Percentiles rank a stretch among this genome's conserved stretches.
phyloP scores from a whole-genome alignment of 2,113 vertebrate genomes.

The Tupaia chinensis region DNA sequence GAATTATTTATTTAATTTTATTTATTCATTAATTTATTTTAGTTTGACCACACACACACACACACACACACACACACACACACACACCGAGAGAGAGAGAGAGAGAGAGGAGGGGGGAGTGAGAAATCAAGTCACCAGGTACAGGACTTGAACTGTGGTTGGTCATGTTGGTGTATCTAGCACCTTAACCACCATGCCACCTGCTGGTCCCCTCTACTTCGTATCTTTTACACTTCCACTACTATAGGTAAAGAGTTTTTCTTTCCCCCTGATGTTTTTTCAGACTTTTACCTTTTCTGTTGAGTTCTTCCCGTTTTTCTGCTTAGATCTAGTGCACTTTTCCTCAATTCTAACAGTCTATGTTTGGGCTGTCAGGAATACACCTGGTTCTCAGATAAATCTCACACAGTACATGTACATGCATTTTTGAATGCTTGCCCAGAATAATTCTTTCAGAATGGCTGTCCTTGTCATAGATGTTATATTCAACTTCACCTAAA shows the following conservation, averaged over 20 bases:
- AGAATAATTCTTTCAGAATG: background rate
- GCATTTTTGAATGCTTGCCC: background rate
- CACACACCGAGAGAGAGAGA: too few relatives aligned
- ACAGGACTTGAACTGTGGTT: too few relatives aligned
- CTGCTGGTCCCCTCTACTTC: background rate
- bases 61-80: too few relatives aligned
- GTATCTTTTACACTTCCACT: background rate
- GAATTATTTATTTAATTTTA: too few relatives aligned
- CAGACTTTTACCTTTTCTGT: background rate
- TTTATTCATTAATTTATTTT: too few relatives aligned
- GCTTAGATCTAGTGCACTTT: too few relatives aligned
- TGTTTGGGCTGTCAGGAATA: background rate
- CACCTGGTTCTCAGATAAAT: background rate
- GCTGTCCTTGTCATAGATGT: background rate
- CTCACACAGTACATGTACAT: background rate
- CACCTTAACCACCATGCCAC: too few relatives aligned
- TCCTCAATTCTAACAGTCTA: background rate
- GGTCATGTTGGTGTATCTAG: too few relatives aligned
- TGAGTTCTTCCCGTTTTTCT: background rate
- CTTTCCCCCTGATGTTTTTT: background rate
- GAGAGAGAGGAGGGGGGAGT: too few relatives aligned
- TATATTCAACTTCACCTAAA: background rate
- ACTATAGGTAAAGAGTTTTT: background rate
- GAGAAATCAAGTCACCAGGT: too few relatives aligned
- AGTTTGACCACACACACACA: too few relatives aligned